Base-by-base conservation (phyloP, 2,113 vertebrate species). In the Cebidichthys violaceus region DNA sequence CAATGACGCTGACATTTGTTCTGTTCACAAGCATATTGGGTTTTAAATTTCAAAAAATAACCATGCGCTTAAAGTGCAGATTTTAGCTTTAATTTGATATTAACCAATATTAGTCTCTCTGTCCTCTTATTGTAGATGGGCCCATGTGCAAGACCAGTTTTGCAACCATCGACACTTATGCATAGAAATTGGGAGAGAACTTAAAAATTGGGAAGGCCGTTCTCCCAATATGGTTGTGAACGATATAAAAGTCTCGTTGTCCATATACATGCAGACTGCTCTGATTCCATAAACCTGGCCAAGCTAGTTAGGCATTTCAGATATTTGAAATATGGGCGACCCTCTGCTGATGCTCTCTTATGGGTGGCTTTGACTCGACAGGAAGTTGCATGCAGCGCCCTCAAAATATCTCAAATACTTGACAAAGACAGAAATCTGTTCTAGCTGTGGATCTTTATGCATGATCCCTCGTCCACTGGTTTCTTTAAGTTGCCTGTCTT, bases 401-500 rank as follows among this genome's bases (percentile, higher is more conserved):
- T n/a, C 18, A 7, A 47, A 81, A 33, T 29, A 29, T 57, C 10
- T 35, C 2, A 60, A 50, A 82, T 60, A 76, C 59, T 22, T 70
- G 43, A 43, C 54, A n/a, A 37, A 3, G 10, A 59, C 29, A 35
- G 41, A 17, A 2, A 4, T 29, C 0, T 47, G 2, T 67, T 79
- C 22, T 43, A 29, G 45, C 45, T 64, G 17, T 66, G 18, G 20
- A 55, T 85, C 35, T 43, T 45, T 2, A 18, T 71, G 82, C 82
- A 90, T 33, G 37, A 55, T 59, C 35, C 64, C 29, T 72, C 1
- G 13, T 75, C 64, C 59, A 24, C 39, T 77, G 29, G 66, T 87
- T 83, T 74, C 33, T 86, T 86, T 89, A 33, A 50, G 66, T 92
- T 93, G 77, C 73, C 7, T 73, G 59, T 85, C 24, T 84, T 39